phyloP scores from a whole-genome alignment of 1,140 invertebrate species.

The Drosophila biarmipes region DNA sequence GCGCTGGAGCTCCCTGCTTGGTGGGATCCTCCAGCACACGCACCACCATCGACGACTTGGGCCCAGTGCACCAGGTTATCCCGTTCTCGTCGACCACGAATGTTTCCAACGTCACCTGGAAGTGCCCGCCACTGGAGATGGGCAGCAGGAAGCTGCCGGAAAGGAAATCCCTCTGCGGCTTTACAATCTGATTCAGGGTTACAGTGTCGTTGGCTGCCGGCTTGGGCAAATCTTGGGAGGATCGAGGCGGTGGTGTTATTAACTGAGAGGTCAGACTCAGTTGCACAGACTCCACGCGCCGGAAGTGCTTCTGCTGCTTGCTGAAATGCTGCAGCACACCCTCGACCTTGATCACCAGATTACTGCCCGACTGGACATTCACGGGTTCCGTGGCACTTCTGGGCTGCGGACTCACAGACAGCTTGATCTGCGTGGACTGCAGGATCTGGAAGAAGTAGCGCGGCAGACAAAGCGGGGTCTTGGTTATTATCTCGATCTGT shows the following conservation, averaged over 20 bases:
- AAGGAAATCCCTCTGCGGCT: conserved; percentile 92
- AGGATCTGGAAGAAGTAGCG: conserved; percentile 95
- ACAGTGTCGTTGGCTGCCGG: conserved; percentile 82
- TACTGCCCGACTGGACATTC: conserved; percentile 90
- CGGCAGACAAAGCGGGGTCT: conserved; percentile 85
- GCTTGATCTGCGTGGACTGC: conserved; percentile 92
- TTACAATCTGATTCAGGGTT: conserved; percentile 88
- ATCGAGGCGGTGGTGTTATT: conserved; percentile 85
- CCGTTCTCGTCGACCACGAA: conserved; percentile 83
- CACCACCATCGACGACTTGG: conserved; percentile 82
- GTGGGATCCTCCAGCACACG: conserved; percentile 81
- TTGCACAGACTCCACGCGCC: conserved; percentile 89
- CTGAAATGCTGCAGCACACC: conserved; percentile 92
- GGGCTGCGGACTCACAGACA: conserved; percentile 94
- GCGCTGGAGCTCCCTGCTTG: conserved; percentile 59
- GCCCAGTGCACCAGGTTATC: conserved; percentile 80
- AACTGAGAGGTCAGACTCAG: conserved; percentile 89
- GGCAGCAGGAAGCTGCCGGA: conserved; percentile 90
- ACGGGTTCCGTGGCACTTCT: conserved; percentile 91
- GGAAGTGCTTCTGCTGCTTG: conserved; percentile 87
- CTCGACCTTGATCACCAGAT: conserved; percentile 94
- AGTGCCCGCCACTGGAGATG: conserved; percentile 81
- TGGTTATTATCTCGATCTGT: conserved; percentile 80
- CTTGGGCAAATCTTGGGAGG: conserved; percentile 83
- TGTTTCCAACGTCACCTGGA: conserved; percentile 82